phyloP scores from a whole-genome alignment of 2,888 invertebrate species.

The Bursaphelenchus okinawaensis region DNA sequence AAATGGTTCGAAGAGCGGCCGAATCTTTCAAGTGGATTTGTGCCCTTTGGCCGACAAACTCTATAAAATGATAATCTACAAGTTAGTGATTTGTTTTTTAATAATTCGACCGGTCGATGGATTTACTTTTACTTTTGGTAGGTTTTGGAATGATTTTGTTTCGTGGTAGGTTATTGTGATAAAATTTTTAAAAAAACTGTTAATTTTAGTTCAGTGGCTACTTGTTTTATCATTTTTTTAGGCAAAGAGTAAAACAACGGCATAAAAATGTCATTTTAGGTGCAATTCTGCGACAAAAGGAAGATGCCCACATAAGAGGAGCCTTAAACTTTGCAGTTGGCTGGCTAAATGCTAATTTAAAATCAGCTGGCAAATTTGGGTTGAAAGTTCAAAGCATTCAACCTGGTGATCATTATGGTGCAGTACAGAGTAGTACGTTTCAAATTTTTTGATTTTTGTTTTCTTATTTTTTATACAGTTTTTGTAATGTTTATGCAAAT shows the following conservation, averaged over 20 bases:
- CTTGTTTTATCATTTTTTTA: too few relatives aligned
- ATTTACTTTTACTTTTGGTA: neutral
- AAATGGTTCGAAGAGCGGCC: neutral
- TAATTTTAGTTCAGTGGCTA: too few relatives aligned
- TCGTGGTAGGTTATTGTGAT: too few relatives aligned
- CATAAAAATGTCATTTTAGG: conserved; percentile 31
- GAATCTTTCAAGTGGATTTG: neutral
- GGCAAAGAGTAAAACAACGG: too few relatives aligned
- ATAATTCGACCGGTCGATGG: neutral
- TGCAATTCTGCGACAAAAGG: conserved; percentile 45
- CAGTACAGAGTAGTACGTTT: conserved; percentile 35
- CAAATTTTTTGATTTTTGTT: too few relatives aligned
- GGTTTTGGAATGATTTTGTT: neutral
- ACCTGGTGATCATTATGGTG: conserved; percentile 48
- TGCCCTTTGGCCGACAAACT: neutral
- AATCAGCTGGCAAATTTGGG: conserved; percentile 27
- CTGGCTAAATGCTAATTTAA: conserved; percentile 41
- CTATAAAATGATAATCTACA: neutral
- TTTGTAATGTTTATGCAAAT: too few relatives aligned
- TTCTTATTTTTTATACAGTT: conserved; percentile 8
- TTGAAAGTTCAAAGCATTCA: conserved; percentile 41
- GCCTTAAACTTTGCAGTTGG: conserved; percentile 46
- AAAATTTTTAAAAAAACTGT: too few relatives aligned
- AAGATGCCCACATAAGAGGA: conserved; percentile 52
- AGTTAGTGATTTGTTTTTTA: neutral